Evolutionary conservation across 2,797 vertebrate species (phyloP), one percentile per base, ranked within the genome.

Genomic region (Uromys caudimaculatus): DNA sequence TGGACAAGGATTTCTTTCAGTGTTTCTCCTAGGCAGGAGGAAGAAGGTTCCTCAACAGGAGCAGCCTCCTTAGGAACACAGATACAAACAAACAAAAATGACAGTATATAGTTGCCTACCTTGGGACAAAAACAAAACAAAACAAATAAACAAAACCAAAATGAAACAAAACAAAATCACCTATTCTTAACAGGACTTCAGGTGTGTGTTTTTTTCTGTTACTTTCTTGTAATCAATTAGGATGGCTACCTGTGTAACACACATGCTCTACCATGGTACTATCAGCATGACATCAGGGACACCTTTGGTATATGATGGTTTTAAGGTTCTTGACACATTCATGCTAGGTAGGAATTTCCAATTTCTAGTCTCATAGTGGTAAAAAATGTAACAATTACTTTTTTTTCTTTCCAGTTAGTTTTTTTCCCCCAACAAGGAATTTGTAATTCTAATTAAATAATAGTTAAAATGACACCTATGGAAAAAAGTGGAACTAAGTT

Each of bases 401-500:
- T 60, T 93, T 89, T 92, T 62, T 89, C 38, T 96, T 96, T 94
- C 44, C 29, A 92, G 85, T 83, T 83, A 81, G 54, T 50, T 85
- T 89, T 47, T 16, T 6, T 29, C 41, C 35, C 3, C 3, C 23
- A 58, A 38, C 38, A 9, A 38, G 76, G 16, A 95, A 96, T 95
- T 97, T 82, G n/a, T 90, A 81, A 83, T 95, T 94, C 69, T 97
- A 97, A 97, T 98, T 93, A 95, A 97, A 95, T 95, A 97, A 96
- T 73, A 94, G 87, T 96, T 95, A 69, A 92, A 97, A 77, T 76
- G 92, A 95, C 19, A 60, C 71, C 17, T 90, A 76, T 95, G 60
- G 77, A 56, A 38, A 88, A 95, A 96, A 95, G 88, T 69, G 60
- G 84, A 82, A 93, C 85, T 47, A 67, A 54, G 89, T 93, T 94